A percentile compares a stretch with the other conserved stretches of the same genome.
phyloP scores from a whole-genome alignment of 2,797 vertebrate species.

The Esox masquinongy region DNA sequence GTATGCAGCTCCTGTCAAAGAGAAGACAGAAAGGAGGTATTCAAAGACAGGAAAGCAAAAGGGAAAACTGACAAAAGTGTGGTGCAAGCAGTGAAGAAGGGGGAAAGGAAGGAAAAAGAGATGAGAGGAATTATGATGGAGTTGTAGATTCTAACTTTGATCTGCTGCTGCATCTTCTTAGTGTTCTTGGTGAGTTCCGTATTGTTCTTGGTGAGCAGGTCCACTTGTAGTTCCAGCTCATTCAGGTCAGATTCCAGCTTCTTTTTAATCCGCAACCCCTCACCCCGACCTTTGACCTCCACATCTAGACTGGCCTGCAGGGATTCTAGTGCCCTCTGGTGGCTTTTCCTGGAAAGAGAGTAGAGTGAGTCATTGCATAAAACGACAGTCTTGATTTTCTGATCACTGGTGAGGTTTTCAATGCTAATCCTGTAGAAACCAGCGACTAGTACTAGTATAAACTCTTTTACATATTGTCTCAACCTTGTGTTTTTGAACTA shows the following conservation, averaged over 20 bases:
- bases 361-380: neutral
- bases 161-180: slow-evolving; percentile 81
- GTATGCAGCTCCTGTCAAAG: neutral
- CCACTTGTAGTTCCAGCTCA: slow-evolving; percentile 80
- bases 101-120: neutral
- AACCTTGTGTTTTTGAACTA: too few species aligned
- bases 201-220: slow-evolving; percentile 76
- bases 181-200: slow-evolving; percentile 72
- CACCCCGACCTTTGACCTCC: slow-evolving; percentile 75
- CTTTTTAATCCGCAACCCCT: slow-evolving; percentile 78
- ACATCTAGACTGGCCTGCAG: slow-evolving; percentile 80
- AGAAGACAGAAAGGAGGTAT: neutral
- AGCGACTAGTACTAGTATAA: too few species aligned
- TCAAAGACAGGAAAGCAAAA: neutral
- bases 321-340: slow-evolving; percentile 79
- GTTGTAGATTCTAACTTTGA: slow-evolving; percentile 66
- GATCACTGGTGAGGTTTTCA: too few species aligned
- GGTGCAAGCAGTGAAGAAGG: neutral
- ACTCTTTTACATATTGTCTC: too few species aligned
- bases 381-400: too few species aligned
- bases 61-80: neutral
- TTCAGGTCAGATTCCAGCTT: slow-evolving; percentile 78
- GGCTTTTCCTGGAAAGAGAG: slow-evolving; percentile 69
- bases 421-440: too few species aligned
- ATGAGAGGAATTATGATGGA: neutral